Percentiles rank a stretch among this genome's conserved stretches.
Evolutionary conservation across 2,113 vertebrate genomes (phyloP).

Genomic region (Panthera leo): DNA sequence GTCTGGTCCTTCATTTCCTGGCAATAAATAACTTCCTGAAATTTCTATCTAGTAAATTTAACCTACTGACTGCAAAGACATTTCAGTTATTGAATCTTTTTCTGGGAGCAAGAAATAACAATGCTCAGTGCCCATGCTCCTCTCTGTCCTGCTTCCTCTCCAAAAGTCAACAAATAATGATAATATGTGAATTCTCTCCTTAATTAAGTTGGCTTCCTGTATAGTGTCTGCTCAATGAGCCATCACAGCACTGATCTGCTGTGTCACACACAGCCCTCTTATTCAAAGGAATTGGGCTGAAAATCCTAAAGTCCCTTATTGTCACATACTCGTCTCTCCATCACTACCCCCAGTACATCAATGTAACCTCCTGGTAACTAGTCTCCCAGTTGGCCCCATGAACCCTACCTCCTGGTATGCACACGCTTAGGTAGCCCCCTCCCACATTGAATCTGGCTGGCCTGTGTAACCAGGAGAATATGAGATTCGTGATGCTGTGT

Average conservation of each 20-base stretch:
- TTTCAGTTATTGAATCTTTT: background rate
- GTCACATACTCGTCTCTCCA: background rate
- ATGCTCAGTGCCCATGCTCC: background rate
- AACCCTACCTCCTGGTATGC: background rate
- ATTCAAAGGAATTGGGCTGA: background rate
- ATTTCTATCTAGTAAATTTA: background rate
- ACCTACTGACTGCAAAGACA: background rate
- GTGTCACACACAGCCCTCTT: background rate
- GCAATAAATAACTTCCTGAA: background rate
- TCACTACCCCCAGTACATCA: rapidly evolving
- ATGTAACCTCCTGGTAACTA: background rate
- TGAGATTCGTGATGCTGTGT: background rate
- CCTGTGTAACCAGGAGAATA: background rate
- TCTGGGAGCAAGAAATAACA: background rate
- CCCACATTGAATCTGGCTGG: rapidly evolving
- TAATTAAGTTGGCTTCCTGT: background rate
- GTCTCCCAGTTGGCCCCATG: too few relatives aligned
- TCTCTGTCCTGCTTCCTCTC: background rate
- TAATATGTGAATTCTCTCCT: background rate
- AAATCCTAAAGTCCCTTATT: rapidly evolving
- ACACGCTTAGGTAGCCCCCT: rapidly evolving
- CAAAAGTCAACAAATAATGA: background rate
- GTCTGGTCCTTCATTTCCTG: background rate
- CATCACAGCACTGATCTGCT: background rate
- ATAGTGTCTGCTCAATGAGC: background rate